Evolutionary conservation across 1,140 invertebrate species (phyloP), one percentile per base, ranked within the genome.

Genomic region (Atopsyche davidsoni): DNA sequence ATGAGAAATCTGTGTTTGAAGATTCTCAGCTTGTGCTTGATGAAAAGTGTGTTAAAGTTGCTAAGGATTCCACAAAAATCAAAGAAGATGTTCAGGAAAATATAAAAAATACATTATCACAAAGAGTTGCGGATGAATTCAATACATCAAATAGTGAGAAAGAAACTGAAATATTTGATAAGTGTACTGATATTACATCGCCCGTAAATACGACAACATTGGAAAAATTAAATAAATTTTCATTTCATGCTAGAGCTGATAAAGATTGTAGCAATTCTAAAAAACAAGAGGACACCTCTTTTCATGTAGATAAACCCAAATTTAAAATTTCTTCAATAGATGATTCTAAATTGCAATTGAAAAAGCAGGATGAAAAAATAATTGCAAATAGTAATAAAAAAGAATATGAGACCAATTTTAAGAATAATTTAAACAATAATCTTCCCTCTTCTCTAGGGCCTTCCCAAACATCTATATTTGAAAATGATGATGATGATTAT

Each of bases 391-490:
- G n/a, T n/a, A n/a, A n/a, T n/a, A 42, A 36, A 47, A 51, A 46
- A 31, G 45, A 23, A 52, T 32, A 21, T 57, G 51, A 53, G 43
- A 41, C 53, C 55, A 59, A 57, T 59, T 28, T 51, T 57, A 45
- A 35, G 7, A 9, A 22, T 13, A 10, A 13, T 43, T 4, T 22
- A 23, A 45, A 11, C n/a, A 45, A 28, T 49, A 21, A 44, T 24
- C 4, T 14, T 36, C 22, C 13, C 32, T 44, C 36, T 18, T 13
- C 13, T 2, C 35, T 10, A 11, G 23, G n/a, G 11, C 21, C 14
- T 18, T 53, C 46, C 4, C 55, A 72, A 63, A 63, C 65, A 55
- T 72, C 71, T 38, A 71, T 74, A 41, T 74, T 74, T 64, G 69
- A 74, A 57, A 71, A 59, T 61, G 66, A 64, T 16, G 68, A 72